phyloP scores from a whole-genome alignment of 2,113 vertebrate genomes.

The Collichthys lucidus region DNA sequence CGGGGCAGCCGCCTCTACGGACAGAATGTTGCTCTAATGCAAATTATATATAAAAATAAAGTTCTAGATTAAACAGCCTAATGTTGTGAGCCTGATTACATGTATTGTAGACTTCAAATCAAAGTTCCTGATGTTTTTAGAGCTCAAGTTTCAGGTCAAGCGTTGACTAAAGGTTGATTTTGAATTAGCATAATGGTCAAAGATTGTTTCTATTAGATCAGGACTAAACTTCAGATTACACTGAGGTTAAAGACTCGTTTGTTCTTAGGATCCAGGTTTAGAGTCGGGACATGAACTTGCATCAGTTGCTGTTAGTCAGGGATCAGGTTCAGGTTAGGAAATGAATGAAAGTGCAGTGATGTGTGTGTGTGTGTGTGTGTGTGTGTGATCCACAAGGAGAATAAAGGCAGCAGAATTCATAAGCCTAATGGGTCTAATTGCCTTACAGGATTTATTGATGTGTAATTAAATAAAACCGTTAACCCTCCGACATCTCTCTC shows the following conservation, averaged over 20 bases:
- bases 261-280: not conserved
- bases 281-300: not conserved
- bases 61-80: no score
- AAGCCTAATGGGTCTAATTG: constrained; percentile 50
- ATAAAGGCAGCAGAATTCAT: constrained; percentile 27
- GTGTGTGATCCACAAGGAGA: constrained; percentile 14
- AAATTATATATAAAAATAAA: no score
- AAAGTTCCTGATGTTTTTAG: not conserved
- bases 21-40: no score
- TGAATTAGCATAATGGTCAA: not conserved
- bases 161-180: not conserved
- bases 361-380: constrained; percentile 8
- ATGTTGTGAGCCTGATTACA: no score
- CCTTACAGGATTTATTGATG: constrained; percentile 41
- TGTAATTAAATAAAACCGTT: constrained; percentile 40
- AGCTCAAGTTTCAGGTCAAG: not conserved
- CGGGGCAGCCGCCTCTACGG: no score
- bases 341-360: not conserved
- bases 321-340: not conserved
- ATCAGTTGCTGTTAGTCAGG: not conserved
- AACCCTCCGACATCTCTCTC: not conserved
- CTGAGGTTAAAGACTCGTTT: not conserved
- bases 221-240: not conserved
- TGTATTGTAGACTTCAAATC: no score
- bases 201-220: not conserved